Base-by-base conservation (phyloP, 2,888 invertebrate species). In the Callinectes sapidus region DNA sequence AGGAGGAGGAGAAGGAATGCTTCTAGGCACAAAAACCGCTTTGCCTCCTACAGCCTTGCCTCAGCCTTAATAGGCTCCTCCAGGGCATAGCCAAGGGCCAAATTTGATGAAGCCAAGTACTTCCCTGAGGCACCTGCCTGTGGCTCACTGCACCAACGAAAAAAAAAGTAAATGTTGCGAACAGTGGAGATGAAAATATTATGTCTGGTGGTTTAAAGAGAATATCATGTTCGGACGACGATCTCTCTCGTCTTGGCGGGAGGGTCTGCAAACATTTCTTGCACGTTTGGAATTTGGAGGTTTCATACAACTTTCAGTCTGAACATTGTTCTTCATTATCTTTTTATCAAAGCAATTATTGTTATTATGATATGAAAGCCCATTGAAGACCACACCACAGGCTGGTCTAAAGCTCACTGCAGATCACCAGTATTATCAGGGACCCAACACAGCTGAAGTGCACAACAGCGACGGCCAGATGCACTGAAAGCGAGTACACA, bases 121-220 rank as follows among this genome's bases (percentile, higher is more conserved):
- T 71, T 28, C 28, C 71, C 71, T 6, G 71, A 71, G 71, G 71
- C 71, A 28, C 10, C 10, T 23, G 71, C 71, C 23, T 71, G 71
- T 71, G 71, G n/a, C 71, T 71, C 71, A 10, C 28, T 18, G 71
- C 71, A 18, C 8, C 10, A 71, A 71, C 23, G 23, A 28, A 28
- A 71, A 6, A n/a, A 71, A 23, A 23, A 28, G 28, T 71, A 71
- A 71, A 28, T 71, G 28, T 71, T 28, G 71, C n/a, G 71, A 71
- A 28, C 71, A 28, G 71, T 23, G 71, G 28, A 71, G 71, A 71
- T 71, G 71, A 71, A 71, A 71, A 71, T 71, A 71, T 71, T 71
- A 71, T 28, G 10, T n/a, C 28, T 28, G 71, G 71, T 23, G 28
- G 71, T 71, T 71, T 71, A 71, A 71, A 71, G 71, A 71, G 71